Base-by-base conservation (phyloP, 2,888 invertebrate genomes). In the Coelinius sp. region DNA sequence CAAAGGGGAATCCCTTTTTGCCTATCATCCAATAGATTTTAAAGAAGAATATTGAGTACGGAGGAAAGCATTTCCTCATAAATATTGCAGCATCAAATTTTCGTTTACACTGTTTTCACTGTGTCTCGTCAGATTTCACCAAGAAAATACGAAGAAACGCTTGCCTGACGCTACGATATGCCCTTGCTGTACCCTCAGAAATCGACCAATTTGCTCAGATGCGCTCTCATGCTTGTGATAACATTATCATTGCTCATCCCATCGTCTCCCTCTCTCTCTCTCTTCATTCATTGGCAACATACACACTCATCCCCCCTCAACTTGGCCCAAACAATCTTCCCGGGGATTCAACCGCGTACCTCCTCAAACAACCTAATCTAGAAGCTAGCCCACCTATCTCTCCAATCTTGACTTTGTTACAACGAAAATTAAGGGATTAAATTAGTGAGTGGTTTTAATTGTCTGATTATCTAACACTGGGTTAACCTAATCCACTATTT, bases 131-230 rank as follows among this genome's bases (percentile, higher is more conserved):
- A 49, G 17, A 49, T 49, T 49, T 49, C 20, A 8, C 20, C 20
- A 14, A 14, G 46, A 49, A 49, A 49, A 49, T 6, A 49, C 53
- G 25, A 25, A n/a, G n/a, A n/a, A 7, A 25, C 14, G 25, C n/a
- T 53, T 27, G 8, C 25, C 56, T 20, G 24, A 7, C 17, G 14
- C 0, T 31, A 20, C 35, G 31, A 17, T 62, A 35, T 38, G 7
- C 59, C 35, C 27, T 25, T 22, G 20, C 7, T 25, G n/a, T n/a
- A 10, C 24, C 31, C 68, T 67, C 59, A 70, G 24, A 53, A 73
- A 71, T 70, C 73, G 69, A 74, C 64, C 74, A 73, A 72, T 76
- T 75, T 70, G 64, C 52, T 46, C 44, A 66, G 49, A 73, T 72
- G 69, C 69, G 65, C 35, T 66, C 53, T 35, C 63, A 59, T 63